A percentile compares a stretch with the other conserved stretches of the same genome.
These are phyloP conservation scores for Cryptus armator DNA, from an alignment of 2,888 invertebrate species.

Conservation along the genomic window DNA sequence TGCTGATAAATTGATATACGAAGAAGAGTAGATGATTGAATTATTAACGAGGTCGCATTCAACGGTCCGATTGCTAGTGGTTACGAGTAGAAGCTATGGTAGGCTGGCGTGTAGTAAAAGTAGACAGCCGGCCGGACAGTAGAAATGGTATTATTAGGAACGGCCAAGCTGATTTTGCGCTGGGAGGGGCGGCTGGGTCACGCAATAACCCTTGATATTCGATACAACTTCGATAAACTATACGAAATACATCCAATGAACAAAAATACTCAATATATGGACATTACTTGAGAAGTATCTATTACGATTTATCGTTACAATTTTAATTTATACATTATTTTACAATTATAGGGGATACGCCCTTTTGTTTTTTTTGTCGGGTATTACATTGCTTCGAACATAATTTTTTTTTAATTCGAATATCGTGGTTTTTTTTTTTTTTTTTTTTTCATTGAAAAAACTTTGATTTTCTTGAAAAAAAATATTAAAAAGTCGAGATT, in stretches of 20 bases:
- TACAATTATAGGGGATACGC: too few relatives aligned
- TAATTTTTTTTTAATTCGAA: too few relatives aligned
- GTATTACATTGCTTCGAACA: too few relatives aligned
- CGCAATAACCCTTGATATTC: background rate
- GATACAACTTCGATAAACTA: background rate
- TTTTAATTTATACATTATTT: too few relatives aligned
- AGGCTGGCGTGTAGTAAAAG: slow-evolving; percentile 28
- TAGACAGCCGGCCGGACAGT: slow-evolving; percentile 38
- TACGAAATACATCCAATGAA: background rate
- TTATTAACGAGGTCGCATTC: slow-evolving; percentile 7
- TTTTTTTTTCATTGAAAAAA: too few relatives aligned
- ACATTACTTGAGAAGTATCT: too few relatives aligned
- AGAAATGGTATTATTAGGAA: slow-evolving; percentile 20
- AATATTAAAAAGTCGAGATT: too few relatives aligned
- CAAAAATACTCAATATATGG: too few relatives aligned
- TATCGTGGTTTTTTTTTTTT: too few relatives aligned
- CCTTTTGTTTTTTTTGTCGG: too few relatives aligned
- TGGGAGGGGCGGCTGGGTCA: background rate
- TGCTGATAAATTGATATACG: slow-evolving; percentile 8
- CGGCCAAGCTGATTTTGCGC: background rate
- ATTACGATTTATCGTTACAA: too few relatives aligned
- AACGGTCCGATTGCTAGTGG: slow-evolving; percentile 12
- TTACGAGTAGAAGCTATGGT: slow-evolving; percentile 25
- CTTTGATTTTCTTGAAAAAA: too few relatives aligned
- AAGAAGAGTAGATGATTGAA: slow-evolving; percentile 38